Conservation (phyloP, 1,140 invertebrate species). For the Monomorium pharaonis region DNA sequence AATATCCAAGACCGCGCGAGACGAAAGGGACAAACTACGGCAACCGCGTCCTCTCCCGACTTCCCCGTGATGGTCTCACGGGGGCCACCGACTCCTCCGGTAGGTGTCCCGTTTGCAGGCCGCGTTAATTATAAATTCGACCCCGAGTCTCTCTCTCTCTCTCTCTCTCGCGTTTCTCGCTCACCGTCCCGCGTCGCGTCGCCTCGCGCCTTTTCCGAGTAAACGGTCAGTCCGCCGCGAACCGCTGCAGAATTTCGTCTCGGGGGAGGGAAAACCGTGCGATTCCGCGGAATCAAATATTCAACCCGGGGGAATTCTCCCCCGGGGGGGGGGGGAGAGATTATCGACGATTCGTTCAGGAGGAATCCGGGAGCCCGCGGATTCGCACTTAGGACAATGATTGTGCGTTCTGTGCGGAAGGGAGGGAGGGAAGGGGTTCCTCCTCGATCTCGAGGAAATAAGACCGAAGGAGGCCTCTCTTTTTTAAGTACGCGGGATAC, state of each 20-base stretch:
- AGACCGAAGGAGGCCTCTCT: not conserved
- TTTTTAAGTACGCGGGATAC: slow-evolving; percentile 6
- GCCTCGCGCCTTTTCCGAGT: slow-evolving; percentile 61
- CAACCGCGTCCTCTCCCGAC: slow-evolving; percentile 21
- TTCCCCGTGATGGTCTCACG: slow-evolving; percentile 29
- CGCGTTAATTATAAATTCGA: slow-evolving; percentile 80
- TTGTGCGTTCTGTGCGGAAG: too few species aligned
- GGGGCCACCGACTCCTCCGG: slow-evolving; percentile 60
- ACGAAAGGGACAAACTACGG: slow-evolving; percentile 12
- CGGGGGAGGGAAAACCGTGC: slow-evolving; percentile 47
- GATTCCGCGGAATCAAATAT: slow-evolving; percentile 63
- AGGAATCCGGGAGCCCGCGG: not conserved
- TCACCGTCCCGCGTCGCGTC: slow-evolving; percentile 22
- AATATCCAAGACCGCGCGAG: slow-evolving; percentile 31
- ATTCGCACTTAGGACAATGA: not conserved
- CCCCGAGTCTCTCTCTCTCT: slow-evolving; percentile 71
- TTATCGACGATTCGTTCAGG: slow-evolving; percentile 3
- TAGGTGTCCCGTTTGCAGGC: slow-evolving; percentile 76
- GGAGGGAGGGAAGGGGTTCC: too few species aligned
- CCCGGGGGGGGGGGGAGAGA: too few species aligned
- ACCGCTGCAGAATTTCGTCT: slow-evolving; percentile 43
- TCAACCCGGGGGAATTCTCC: slow-evolving; percentile 27
- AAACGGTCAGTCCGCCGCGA: slow-evolving; percentile 72
- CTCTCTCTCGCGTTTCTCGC: too few species aligned
- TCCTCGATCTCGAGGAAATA: not conserved